Evolutionary conservation across 1,140 invertebrate genomes (phyloP), one percentile per base, ranked within the genome.

Genomic region (Zaprionus taronus): DNA sequence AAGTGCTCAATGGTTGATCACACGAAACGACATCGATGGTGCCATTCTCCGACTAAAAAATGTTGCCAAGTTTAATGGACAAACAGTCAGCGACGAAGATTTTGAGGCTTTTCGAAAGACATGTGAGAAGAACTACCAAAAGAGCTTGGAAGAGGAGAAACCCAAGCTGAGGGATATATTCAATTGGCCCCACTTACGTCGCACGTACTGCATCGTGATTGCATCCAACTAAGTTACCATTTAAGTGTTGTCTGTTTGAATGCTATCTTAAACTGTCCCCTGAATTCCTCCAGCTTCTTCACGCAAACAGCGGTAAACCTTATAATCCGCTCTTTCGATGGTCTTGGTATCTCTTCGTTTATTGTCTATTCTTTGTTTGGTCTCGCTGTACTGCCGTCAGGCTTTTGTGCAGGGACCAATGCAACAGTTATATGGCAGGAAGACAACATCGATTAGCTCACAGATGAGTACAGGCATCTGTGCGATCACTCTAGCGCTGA

Each of bases 1-100:
- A 84, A 95, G 94, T 57, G 95, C 94, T 0, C 93, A 95, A 67
- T 95, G 95, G 95, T 86, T 95, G 24, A 92, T 95, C 22, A 94
- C 94, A 38, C 93, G 94, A 75, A 94, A 94, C n/a, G 86, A 93
- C 38, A 91, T 93, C 4, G 93, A 94, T 14, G 92, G 94, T 56
- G 94, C 95, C 5, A 92, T 94, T 4, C 49, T 83, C 6, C 93
- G 95, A 57, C 92, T 95, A 65, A 71, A 86, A 61, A 92, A 83
- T 34, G 94, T 95, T 63, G 95, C 95, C 6, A 85, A 92, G 76
- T 92, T 94, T 20, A 95, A 95, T 85, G 92, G 93, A 1, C 93
- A 91, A 41, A 69, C 72, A n/a, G 82, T 95, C n/a, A 79, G 91
- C 17, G 91, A 93, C 0, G 83, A 93, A 17, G 82, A 92, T 7